Conservation (phyloP, 2,888 invertebrate species). For the Drosophila yooni region DNA sequence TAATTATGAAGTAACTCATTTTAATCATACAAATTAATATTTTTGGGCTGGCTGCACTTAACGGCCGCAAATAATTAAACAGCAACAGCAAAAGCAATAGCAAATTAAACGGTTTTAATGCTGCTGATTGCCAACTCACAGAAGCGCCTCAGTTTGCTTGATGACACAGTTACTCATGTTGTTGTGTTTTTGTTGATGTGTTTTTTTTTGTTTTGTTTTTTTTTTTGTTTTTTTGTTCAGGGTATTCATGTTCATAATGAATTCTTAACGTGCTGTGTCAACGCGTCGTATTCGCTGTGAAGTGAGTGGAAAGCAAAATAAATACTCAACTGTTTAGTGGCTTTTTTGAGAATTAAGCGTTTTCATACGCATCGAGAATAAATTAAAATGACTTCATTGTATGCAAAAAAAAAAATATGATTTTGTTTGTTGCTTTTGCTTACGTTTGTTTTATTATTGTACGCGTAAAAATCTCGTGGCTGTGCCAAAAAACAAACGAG, state of each 20-base stretch:
- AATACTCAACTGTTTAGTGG: conserved; percentile 25
- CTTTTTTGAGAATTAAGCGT: conserved; percentile 42
- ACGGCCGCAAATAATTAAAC: not conserved
- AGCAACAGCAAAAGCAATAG: too few species aligned
- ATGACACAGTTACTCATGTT: conserved; percentile 31
- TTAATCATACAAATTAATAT: not conserved
- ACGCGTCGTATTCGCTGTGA: conserved; percentile 61
- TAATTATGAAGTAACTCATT: not conserved
- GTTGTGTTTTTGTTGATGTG: not conserved
- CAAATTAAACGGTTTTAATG: not conserved
- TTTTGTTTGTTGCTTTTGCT: conserved; percentile 35
- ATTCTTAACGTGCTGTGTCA: conserved; percentile 51
- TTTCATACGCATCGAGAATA: conserved; percentile 73
- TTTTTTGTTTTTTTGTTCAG: conserved; percentile 32
- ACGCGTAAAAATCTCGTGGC: conserved; percentile 27
- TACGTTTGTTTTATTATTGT: conserved; percentile 27
- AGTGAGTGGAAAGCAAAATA: conserved; percentile 27
- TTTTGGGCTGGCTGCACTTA: not conserved
- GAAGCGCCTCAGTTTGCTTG: conserved; percentile 1
- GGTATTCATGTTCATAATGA: conserved; percentile 46
- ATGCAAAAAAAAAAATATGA: conserved; percentile 10
- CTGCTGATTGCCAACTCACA: conserved; percentile 11
- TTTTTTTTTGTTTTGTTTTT: conserved; percentile 4
- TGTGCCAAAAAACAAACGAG: conserved; percentile 45
- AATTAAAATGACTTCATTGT: conserved; percentile 57